Percentiles rank a stretch among this genome's conserved stretches.
Evolutionary conservation across 2,113 vertebrate species (phyloP).

Genomic region (Solea senegalensis): DNA sequence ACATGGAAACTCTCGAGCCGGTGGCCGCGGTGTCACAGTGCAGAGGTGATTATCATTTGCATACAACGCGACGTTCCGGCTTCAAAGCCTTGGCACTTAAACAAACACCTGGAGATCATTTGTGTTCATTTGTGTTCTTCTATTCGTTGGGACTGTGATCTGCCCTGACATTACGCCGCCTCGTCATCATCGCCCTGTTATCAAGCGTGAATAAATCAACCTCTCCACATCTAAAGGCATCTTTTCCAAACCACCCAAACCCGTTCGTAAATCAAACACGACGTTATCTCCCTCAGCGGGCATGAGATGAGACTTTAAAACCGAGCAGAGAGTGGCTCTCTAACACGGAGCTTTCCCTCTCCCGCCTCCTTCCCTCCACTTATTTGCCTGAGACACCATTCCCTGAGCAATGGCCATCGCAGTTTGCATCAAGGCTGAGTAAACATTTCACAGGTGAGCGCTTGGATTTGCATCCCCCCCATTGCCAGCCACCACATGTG

Average conservation of each 20-base stretch:
- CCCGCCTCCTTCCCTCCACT: constrained; percentile 49
- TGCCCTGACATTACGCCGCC: constrained; percentile 1
- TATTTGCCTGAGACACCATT: constrained; percentile 80
- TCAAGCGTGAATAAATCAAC: constrained; percentile 21
- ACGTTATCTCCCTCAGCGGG: not conserved
- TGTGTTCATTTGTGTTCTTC: constrained; percentile 76
- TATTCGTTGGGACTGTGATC: constrained; percentile 41
- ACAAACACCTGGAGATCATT: constrained; percentile 75
- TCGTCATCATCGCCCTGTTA: constrained; percentile 16
- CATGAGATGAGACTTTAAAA: constrained; percentile 21
- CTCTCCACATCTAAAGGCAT: not conserved
- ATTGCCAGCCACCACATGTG: constrained; percentile 67
- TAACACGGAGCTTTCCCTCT: constrained; percentile 3
- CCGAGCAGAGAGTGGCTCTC: not conserved
- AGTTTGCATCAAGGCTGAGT: constrained; percentile 81
- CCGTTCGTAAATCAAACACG: constrained; percentile 22
- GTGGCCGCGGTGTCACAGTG: constrained; percentile 45
- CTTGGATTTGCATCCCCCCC: constrained; percentile 79
- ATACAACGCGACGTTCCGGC: constrained; percentile 62
- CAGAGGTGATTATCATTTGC: constrained; percentile 76
- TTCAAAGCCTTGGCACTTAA: constrained; percentile 51
- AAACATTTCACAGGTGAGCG: constrained; percentile 84
- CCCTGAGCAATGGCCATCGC: constrained; percentile 71
- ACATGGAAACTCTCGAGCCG: constrained; percentile 52
- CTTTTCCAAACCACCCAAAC: constrained; percentile 32